Evolutionary conservation across 2,888 invertebrate genomes (phyloP).

Genomic region (Rhagium mordax): DNA sequence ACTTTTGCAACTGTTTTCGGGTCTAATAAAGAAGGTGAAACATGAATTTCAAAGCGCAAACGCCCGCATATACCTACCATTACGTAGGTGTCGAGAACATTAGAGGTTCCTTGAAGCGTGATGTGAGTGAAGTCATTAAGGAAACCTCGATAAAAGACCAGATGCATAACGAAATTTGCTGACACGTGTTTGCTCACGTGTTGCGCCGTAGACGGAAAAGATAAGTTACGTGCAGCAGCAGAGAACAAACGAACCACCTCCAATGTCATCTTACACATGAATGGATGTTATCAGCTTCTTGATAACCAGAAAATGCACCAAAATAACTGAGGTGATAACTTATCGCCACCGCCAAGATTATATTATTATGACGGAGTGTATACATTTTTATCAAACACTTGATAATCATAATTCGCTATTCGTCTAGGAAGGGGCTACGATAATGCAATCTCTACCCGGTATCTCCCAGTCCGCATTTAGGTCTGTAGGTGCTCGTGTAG

Average conservation of each 20-base stretch:
- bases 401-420: constrained; percentile 67
- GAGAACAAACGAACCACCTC: constrained; percentile 49
- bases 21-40: too few relatives aligned
- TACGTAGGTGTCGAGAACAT: constrained; percentile 34
- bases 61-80: too few relatives aligned
- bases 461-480: constrained; percentile 59
- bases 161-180: constrained; percentile 44
- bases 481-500: constrained; percentile 22
- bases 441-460: constrained; percentile 64
- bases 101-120: constrained; percentile 36
- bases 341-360: constrained; percentile 64
- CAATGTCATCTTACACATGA: constrained; percentile 45
- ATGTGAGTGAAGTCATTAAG: constrained; percentile 38
- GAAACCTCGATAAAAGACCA: constrained; percentile 36
- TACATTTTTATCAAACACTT: constrained; percentile 67
- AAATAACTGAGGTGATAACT: constrained; percentile 67
- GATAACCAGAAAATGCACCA: constrained; percentile 58
- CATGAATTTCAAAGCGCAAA: too few relatives aligned
- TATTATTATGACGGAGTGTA: constrained; percentile 66
- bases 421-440: constrained; percentile 65
- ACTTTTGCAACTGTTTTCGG: too few relatives aligned
- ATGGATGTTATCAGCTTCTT: constrained; percentile 43
- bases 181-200: constrained; percentile 46
- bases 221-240: constrained; percentile 37
- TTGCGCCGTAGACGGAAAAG: constrained; percentile 40